These are phyloP conservation scores for Cataglyphis cursor DNA, from an alignment of 2,888 invertebrate species.

Conservation along the genomic window DNA sequence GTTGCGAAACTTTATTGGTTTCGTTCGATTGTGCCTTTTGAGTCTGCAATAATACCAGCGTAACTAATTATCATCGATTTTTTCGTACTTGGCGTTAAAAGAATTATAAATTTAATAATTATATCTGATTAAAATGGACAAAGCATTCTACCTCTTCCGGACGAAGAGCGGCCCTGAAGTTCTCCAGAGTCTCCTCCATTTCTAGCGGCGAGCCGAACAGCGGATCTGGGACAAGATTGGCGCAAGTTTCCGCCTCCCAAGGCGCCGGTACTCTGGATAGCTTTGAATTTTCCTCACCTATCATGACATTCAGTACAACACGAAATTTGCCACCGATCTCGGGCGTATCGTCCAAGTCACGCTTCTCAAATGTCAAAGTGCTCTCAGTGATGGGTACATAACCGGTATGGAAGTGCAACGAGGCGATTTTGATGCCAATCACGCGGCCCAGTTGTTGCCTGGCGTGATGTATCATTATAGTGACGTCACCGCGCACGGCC, in stretches of 20 bases:
- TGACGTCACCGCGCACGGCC: slow-evolving; percentile 95
- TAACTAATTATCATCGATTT: background rate
- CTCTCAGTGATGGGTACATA: slow-evolving; percentile 93
- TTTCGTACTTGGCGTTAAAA: background rate
- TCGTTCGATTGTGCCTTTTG: slow-evolving; percentile 7
- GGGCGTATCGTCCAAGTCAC: slow-evolving; percentile 93
- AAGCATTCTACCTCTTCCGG: slow-evolving; percentile 87
- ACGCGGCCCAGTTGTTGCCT: slow-evolving; percentile 94
- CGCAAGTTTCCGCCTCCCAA: slow-evolving; percentile 91
- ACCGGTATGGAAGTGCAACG: slow-evolving; percentile 96
- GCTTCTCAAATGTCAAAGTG: slow-evolving; percentile 91
- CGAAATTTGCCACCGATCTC: slow-evolving; percentile 91
- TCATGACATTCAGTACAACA: slow-evolving; percentile 91
- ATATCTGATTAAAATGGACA: background rate
- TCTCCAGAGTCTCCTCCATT: slow-evolving; percentile 94
- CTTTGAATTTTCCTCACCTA: slow-evolving; percentile 91
- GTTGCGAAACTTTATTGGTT: slow-evolving; percentile 8
- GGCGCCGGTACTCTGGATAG: slow-evolving; percentile 91
- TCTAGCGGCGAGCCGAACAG: slow-evolving; percentile 93
- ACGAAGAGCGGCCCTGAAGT: slow-evolving; percentile 87
- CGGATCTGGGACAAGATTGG: slow-evolving; percentile 88
- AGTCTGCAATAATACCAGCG: slow-evolving; percentile 5
- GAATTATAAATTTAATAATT: slow-evolving; percentile 13
- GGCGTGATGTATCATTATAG: slow-evolving; percentile 94
- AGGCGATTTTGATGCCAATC: slow-evolving; percentile 94